Evolutionary conservation across 2,797 vertebrate genomes (phyloP), one percentile per base, ranked within the genome.

Genomic region (Megaceryle alcyon): DNA sequence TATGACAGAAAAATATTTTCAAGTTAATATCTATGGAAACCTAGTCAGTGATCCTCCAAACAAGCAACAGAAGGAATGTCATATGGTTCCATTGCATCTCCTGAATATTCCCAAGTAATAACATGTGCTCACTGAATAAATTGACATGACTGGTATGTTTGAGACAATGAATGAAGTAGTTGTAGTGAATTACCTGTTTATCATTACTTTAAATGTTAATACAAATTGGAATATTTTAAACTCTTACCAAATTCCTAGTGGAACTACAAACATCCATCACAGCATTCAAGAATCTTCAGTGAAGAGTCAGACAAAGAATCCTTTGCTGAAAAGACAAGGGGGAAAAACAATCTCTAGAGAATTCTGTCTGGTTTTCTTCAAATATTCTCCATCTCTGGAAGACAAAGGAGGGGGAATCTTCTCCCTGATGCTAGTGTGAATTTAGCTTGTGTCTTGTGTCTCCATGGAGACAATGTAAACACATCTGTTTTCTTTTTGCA

Each of bases 401-500:
- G 91, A 97, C 95, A 97, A 97, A 98, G 65, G 85, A 90, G 66
- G 35, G 14, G 75, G 16, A 57, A 83, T 77, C 79, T 85, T 88
- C 69, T 69, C 75, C 80, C 70, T 39, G 63, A 63, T 51, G 57
- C 66, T 65, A 82, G 48, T 18, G 56, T 82, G 95, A 95, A 95
- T 96, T 84, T 81, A 91, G 68, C 87, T 87, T 95, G 79, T 88
- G 96, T 79, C 94, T 88, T 86, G 66, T 91, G 88, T 98, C 96
- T 97, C 97, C 97, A 97, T 97, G 96, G 98, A 97, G 94, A 98
- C 95, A 79, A 17, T 31, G 87, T 93, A 97, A 94, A 97, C 96
- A 97, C 96, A 98, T 98, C 98, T 98, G 98, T 95, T 98, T 96
- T 96, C 92, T 97, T 92, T 97, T 97, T 94, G 66, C 31, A 18